Evolutionary conservation across 1,140 invertebrate genomes (phyloP).

Genomic region (Neodiprion fabricii): DNA sequence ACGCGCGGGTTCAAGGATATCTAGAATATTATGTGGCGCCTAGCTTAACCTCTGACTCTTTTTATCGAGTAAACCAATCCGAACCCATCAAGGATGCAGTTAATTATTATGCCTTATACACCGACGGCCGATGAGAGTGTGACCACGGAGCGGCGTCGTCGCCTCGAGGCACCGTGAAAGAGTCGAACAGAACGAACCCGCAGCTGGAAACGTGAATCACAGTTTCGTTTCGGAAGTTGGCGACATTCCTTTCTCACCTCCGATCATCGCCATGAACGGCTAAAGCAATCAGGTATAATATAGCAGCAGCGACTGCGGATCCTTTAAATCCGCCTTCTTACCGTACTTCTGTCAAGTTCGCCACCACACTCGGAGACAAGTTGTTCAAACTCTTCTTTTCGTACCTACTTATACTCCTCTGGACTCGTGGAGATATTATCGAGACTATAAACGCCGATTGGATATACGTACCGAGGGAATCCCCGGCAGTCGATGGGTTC

Average conservation of each 20-base stretch:
- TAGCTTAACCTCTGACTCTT: slow-evolving; percentile 31
- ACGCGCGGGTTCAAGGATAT: slow-evolving; percentile 31
- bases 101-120: slow-evolving; percentile 29
- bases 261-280: too few relatives aligned
- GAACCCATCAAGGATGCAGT: slow-evolving; percentile 36
- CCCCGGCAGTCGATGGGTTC: neutral
- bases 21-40: slow-evolving; percentile 39
- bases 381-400: too few relatives aligned
- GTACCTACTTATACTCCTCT: too few relatives aligned
- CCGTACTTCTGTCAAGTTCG: too few relatives aligned
- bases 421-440: neutral
- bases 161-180: neutral
- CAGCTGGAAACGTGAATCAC: slow-evolving; percentile 30
- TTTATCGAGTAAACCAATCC: slow-evolving; percentile 12
- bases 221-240: slow-evolving; percentile 38
- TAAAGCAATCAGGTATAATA: too few relatives aligned
- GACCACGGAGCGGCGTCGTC: neutral
- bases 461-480: neutral
- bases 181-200: slow-evolving; percentile 29
- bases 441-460: neutral
- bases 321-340: too few relatives aligned
- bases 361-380: too few relatives aligned
- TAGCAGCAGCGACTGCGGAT: too few relatives aligned
- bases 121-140: neutral
- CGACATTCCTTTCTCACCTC: slow-evolving; percentile 1